Evolutionary conservation across 2,797 vertebrate genomes (phyloP).

Genomic region (Salarias fasciatus): DNA sequence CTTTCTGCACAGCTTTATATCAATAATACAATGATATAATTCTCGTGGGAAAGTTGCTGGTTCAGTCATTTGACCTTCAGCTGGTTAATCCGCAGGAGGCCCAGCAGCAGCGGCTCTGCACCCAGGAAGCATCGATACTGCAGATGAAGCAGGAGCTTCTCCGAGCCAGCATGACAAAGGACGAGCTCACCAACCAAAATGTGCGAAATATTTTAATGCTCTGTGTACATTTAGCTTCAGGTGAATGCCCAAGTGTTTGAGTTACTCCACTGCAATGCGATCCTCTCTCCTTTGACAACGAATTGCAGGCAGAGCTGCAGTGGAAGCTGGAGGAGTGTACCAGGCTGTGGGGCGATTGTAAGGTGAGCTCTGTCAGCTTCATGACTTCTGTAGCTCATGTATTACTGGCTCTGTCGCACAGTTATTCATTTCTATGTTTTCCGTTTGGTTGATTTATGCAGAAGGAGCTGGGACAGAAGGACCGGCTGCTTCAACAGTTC

Average conservation of each 20-base stretch:
- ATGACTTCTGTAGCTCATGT: not conserved
- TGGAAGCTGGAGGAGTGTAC: conserved; percentile 94
- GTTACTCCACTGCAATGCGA: no score
- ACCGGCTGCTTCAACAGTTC: conserved; percentile 90
- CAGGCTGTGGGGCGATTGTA: conserved; percentile 88
- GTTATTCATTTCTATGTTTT: not conserved
- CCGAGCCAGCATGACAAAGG: conserved; percentile 89
- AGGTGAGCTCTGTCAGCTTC: conserved; percentile 77
- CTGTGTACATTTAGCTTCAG: not conserved
- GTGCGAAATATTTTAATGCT: conserved; percentile 74
- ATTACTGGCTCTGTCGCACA: no score
- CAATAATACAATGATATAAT: not conserved
- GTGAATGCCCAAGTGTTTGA: no score
- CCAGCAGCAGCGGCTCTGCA: conserved; percentile 91
- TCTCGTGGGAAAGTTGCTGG: not conserved
- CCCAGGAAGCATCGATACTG: conserved; percentile 92
- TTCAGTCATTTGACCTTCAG: conserved; percentile 1
- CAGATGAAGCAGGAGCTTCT: conserved; percentile 97
- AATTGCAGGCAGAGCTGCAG: conserved; percentile 90
- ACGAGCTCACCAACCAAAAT: conserved; percentile 91
- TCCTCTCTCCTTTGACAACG: conserved; percentile 7
- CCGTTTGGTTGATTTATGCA: conserved; percentile 64
- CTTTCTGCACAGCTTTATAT: no score
- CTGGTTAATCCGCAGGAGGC: conserved; percentile 85
- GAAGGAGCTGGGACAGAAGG: conserved; percentile 94